Conservation (phyloP, 2,888 invertebrate genomes). For the Masnerella sp. region DNA sequence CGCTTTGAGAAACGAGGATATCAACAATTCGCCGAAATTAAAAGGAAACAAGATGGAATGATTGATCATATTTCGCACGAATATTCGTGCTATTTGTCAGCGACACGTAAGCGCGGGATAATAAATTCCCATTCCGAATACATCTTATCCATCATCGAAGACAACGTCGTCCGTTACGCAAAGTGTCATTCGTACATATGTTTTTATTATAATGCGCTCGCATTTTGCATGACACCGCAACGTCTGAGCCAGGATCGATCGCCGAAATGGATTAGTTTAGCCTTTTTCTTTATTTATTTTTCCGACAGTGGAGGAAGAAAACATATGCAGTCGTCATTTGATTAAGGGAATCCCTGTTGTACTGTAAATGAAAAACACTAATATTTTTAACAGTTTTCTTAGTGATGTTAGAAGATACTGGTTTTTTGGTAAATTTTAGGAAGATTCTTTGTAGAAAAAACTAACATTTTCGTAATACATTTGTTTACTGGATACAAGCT, state of each 20-base stretch:
- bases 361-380: no score
- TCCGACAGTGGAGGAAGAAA: background rate
- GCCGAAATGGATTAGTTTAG: slow-evolving; percentile 36
- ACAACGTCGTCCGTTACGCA: slow-evolving; percentile 48
- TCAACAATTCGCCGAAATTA: background rate
- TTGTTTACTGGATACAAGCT: no score
- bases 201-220: slow-evolving; percentile 48
- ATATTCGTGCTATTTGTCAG: slow-evolving; percentile 25
- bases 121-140: slow-evolving; percentile 47
- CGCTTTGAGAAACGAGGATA: no score
- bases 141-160: slow-evolving; percentile 51
- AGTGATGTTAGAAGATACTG: no score
- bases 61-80: slow-evolving; percentile 19
- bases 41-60: slow-evolving; percentile 5
- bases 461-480: no score
- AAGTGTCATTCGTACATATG: slow-evolving; percentile 51
- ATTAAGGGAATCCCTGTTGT: slow-evolving; percentile 31
- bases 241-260: slow-evolving; percentile 34
- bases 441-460: no score
- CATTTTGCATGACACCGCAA: slow-evolving; percentile 25
- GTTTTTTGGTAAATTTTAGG: no score
- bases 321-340: slow-evolving; percentile 30
- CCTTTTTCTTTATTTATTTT: slow-evolving; percentile 8
- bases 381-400: no score
- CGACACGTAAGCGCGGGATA: slow-evolving; percentile 20